phyloP scores from a whole-genome alignment of 2,888 invertebrate genomes.

The Chrysolina oricalcia region DNA sequence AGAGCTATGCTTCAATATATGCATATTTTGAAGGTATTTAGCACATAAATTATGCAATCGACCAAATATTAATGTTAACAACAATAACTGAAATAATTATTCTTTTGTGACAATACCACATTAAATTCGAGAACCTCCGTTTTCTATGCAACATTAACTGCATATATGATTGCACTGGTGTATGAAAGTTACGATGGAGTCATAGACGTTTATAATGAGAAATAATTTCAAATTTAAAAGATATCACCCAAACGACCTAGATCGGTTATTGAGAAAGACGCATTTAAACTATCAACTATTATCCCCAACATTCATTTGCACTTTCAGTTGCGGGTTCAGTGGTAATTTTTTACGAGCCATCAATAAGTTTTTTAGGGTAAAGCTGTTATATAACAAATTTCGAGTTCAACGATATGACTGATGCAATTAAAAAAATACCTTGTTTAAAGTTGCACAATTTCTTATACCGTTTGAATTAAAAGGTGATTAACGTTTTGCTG shows the following conservation, averaged over 20 bases:
- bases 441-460: neutral
- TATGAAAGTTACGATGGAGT: neutral
- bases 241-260: constrained; percentile 9
- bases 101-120: neutral
- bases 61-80: neutral
- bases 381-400: constrained; percentile 13
- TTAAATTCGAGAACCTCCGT: neutral
- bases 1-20: neutral
- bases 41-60: neutral
- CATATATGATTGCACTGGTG: neutral
- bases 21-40: neutral
- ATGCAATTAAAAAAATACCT: neutral
- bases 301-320: constrained; percentile 50
- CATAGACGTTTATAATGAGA: neutral
- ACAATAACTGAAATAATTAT: neutral
- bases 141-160: constrained; percentile 8
- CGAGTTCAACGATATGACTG: neutral
- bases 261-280: constrained; percentile 27
- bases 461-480: constrained; percentile 2
- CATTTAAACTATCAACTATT: constrained; percentile 45
- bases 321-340: constrained; percentile 28
- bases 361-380: constrained; percentile 8
- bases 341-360: neutral
- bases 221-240: constrained; percentile 3
- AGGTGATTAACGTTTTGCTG: neutral